Conservation (phyloP, 2,113 vertebrate genomes). For the Sialia sialis region DNA sequence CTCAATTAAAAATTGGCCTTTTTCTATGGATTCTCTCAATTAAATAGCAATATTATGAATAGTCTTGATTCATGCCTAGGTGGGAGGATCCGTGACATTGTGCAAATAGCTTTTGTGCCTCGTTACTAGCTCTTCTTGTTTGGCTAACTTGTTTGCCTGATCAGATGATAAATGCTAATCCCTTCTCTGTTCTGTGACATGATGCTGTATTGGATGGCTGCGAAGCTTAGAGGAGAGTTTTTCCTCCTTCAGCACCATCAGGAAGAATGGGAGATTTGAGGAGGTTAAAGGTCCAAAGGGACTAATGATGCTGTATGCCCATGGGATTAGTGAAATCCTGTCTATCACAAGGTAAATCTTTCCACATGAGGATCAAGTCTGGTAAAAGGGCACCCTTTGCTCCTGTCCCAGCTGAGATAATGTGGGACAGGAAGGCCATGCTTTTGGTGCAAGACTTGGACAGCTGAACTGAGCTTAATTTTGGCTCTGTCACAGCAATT, state of each 20-base stretch:
- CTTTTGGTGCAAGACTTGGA: neutral
- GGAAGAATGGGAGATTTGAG: neutral
- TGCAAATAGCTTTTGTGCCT: constrained; percentile 5
- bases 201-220: neutral
- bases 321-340: neutral
- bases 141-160: neutral
- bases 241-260: neutral
- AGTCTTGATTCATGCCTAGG: neutral
- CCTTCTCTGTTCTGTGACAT: neutral
- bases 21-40: neutral
- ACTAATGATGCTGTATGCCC: neutral
- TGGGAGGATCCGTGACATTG: neutral
- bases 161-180: neutral
- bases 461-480: neutral
- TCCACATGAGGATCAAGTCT: neutral
- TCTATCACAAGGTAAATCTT: neutral
- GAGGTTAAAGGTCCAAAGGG: neutral
- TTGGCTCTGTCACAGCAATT: neutral
- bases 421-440: neutral
- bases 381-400: neutral
- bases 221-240: neutral
- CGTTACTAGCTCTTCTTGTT: constrained; percentile 17
- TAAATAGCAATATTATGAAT: neutral
- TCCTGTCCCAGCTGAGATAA: neutral
- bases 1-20: neutral